Evolutionary conservation across 2,797 vertebrate species (phyloP), one percentile per base, ranked within the genome.

Genomic region (Spinibarbus caldwelli): DNA sequence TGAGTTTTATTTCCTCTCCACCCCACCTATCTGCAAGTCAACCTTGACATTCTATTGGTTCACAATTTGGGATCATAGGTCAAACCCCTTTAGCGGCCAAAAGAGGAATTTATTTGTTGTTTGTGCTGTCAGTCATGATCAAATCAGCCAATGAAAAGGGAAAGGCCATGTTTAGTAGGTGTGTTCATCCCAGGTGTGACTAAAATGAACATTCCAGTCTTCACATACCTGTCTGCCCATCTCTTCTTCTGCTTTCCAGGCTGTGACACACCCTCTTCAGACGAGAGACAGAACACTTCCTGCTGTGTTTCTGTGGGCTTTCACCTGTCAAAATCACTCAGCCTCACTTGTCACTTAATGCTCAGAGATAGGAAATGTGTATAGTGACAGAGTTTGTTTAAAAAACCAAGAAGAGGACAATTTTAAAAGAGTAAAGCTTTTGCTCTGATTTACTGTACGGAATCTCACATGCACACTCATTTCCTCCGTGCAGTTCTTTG

Each of bases 1-100:
- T 93, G 92, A 95, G 94, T 95, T 95, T 95, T 95, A 95, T 95
- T 94, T 90, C 86, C 91, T 88, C 73, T 85, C 89, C 80, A 93
- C 95, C 93, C 94, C 94, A 93, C 95, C 94, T 94, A 91, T 83
- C 90, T 91, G 41, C 1, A 87, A 86, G 85, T 84, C 90, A 88
- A 85, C 89, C 90, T 80, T 85, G 1, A 15, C 88, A 62, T 90
- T 86, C 89, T 86, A 95, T 95, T 95, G 95, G 94, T 89, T 89
- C 68, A 36, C 47, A 36, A 12, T 84, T 78, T 41, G 82, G 89
- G 52, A 88, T 90, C 91, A 85, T 49, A 88, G 91, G 89, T 93
- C 92, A 92, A 92, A 92, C 93, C 92, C 91, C 89, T 90, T 43
- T 78, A 19, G 89, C 89, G 81, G 62, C 86, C 29, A 89, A 90